Evolutionary conservation across 2,888 invertebrate genomes (phyloP).

Genomic region (Brenthis hecate): DNA sequence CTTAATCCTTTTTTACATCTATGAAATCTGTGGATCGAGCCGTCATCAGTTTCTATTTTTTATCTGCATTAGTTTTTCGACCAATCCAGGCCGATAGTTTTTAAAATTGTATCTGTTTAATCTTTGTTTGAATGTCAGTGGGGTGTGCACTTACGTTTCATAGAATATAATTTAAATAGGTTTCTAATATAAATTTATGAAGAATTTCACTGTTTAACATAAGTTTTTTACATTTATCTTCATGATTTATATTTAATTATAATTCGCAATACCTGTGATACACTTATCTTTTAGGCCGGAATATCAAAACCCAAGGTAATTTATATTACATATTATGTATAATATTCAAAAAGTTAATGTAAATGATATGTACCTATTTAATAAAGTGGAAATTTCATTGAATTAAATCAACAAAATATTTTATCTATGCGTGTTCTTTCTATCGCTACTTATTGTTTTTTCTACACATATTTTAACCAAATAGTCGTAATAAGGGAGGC

Average conservation of each 20-base stretch:
- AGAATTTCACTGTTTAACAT: conserved; percentile 12
- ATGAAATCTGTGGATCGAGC: too few relatives aligned
- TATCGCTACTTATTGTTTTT: too few relatives aligned
- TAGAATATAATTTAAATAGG: conserved; percentile 14
- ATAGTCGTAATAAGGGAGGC: too few relatives aligned
- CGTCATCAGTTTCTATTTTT: not conserved
- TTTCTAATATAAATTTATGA: conserved; percentile 13
- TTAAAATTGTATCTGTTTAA: conserved; percentile 21
- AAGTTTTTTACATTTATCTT: conserved; percentile 24
- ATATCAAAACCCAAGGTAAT: conserved; percentile 27
- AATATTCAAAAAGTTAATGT: too few relatives aligned
- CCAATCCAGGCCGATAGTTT: conserved; percentile 12
- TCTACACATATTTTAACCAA: too few relatives aligned
- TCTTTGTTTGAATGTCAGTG: conserved; percentile 38
- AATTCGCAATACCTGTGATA: conserved; percentile 33
- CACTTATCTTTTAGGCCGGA: conserved; percentile 20
- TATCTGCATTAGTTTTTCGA: not conserved
- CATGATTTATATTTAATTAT: conserved; percentile 12
- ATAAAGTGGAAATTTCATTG: too few relatives aligned
- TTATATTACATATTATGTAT: not conserved
- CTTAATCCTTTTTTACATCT: too few relatives aligned
- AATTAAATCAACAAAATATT: too few relatives aligned
- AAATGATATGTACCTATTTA: too few relatives aligned
- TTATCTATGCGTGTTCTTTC: too few relatives aligned
- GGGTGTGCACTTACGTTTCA: conserved; percentile 35